Percentiles rank a stretch among this genome's conserved stretches.
Evolutionary conservation across 2,113 vertebrate genomes (phyloP).

Genomic region (Microcebus ravelobensis): DNA sequence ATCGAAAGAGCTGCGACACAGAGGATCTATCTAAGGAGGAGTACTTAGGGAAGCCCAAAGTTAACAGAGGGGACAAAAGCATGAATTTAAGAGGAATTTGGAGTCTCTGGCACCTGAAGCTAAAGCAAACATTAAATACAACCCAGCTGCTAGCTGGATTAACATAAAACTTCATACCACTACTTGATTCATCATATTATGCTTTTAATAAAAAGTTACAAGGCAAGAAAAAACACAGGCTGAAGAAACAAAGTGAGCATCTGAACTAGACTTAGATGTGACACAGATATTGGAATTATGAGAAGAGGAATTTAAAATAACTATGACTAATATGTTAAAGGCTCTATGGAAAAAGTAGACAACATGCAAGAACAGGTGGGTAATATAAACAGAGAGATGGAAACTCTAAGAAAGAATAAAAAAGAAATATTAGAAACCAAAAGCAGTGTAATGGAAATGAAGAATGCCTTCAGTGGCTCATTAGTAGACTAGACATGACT

Average conservation of each 20-base stretch:
- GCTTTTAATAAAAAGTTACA: background rate
- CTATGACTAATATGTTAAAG: background rate
- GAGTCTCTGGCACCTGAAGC: background rate
- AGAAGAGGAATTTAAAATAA: background rate
- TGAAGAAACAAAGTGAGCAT: background rate
- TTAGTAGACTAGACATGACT: background rate
- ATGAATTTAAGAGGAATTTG: background rate
- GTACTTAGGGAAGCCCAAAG: background rate
- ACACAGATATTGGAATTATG: background rate
- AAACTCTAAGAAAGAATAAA: background rate
- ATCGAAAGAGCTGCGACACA: background rate
- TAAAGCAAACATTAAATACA: background rate
- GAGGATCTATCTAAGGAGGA: background rate
- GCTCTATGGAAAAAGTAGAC: background rate
- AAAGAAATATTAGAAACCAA: background rate
- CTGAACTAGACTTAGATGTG: background rate
- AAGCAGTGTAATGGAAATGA: background rate
- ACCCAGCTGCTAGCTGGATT: background rate
- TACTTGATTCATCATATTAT: background rate
- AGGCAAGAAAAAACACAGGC: background rate
- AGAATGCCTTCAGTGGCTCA: background rate
- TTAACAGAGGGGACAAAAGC: background rate
- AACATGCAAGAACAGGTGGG: too few relatives aligned
- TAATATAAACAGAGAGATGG: background rate
- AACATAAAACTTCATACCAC: background rate